These are phyloP conservation scores for Brachyopa scutellaris DNA, from an alignment of 2,888 invertebrate genomes.

Conservation along the genomic window DNA sequence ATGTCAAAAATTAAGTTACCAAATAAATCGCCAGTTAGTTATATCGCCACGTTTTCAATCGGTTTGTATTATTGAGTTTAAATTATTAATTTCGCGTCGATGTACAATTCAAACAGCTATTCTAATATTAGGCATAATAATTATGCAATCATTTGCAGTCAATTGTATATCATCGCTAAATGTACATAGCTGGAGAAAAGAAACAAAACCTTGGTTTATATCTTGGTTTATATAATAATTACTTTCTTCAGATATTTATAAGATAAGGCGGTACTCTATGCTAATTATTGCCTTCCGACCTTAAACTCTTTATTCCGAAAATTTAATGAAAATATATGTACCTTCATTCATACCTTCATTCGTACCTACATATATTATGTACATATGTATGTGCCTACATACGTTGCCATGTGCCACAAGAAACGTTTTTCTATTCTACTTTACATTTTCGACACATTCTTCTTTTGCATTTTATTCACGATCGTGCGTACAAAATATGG, in stretches of 20 bases:
- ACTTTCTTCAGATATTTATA: too few relatives aligned
- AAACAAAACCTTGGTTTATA: too few relatives aligned
- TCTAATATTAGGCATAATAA: neutral
- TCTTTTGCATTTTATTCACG: constrained; percentile 4
- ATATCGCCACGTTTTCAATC: neutral
- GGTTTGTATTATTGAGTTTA: neutral
- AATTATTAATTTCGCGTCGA: neutral
- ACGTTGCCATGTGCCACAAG: neutral
- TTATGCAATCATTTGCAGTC: neutral
- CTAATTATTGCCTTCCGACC: too few relatives aligned
- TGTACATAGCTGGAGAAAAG: neutral
- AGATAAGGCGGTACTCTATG: too few relatives aligned
- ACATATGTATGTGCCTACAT: neutral
- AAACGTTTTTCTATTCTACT: constrained; percentile 13
- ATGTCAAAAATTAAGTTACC: neutral
- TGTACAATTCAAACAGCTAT: too few relatives aligned
- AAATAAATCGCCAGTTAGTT: neutral
- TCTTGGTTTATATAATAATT: too few relatives aligned
- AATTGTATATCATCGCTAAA: neutral
- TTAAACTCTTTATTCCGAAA: too few relatives aligned
- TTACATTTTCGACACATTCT: constrained; percentile 28
- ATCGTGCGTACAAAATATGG: constrained; percentile 26
- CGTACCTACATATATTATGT: too few relatives aligned
- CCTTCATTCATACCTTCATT: too few relatives aligned
- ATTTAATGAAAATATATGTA: too few relatives aligned